Base-by-base conservation (phyloP, 1,140 invertebrate species). In the Amyelois transitella region DNA sequence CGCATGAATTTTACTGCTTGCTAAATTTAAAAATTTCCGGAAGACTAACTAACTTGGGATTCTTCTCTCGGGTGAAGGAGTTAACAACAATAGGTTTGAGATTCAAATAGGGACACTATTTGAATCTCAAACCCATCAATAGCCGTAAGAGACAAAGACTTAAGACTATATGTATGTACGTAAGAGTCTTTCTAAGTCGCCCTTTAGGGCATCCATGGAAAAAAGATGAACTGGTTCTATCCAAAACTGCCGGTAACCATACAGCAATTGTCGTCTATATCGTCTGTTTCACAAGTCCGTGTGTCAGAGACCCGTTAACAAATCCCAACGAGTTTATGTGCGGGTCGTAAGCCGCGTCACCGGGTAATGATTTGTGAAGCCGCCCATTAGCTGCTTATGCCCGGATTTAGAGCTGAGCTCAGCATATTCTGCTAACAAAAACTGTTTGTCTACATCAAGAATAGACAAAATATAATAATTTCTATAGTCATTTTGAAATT, bases 291-390 rank as follows among this genome's bases (percentile, higher is more conserved):
- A 43, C 32, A 43, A n/a, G 4, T 45, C 19, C 3, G 43, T 20
- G 18, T 19, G 43, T 20, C n/a, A n/a, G 18, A 14, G 32, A 14
- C 12, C 4, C 28, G 4, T 12, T 14, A 14, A 45, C 43, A 45
- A 45, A 19, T 19, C 43, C 10, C 1, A 3, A 7, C 8, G 18
- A 45, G 44, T 61, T 61, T 61, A 56, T 48, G 50, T 32, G 44
- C 45, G 43, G 24, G 17, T 18, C 19, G 25, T 61, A 56, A 61
- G 53, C 53, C 45, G 1, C 44, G 49, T 19, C 43, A 19, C 8
- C 21, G 20, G 21, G 54, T 62, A 57, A 62, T 56, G 60, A 53
- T 44, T 43, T 52, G 55, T 57, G 50, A 62, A 62, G 19, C 60
- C 51, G 18, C n/a, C 18, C 51, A 25, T 45, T 45, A 45, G 43